A percentile compares a stretch with the other conserved stretches of the same genome.
Evolutionary conservation across 2,113 vertebrate genomes (phyloP).

Genomic region (Cottus gobio): DNA sequence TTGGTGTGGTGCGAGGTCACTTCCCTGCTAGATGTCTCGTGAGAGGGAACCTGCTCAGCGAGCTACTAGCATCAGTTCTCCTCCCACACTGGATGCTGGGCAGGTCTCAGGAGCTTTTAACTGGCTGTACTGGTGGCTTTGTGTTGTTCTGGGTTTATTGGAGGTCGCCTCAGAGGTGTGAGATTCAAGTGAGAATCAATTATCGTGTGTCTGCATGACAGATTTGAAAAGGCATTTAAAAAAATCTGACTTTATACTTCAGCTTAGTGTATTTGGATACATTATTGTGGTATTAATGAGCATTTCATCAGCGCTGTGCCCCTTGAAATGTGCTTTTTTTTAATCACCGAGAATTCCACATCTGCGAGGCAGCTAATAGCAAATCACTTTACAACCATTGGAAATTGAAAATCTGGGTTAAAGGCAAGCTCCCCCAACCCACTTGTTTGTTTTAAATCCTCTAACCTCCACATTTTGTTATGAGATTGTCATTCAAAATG

Average conservation of each 20-base stretch:
- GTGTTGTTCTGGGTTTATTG: conserved; percentile 2
- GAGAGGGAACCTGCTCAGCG: conserved; percentile 30
- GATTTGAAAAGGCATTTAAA: neutral
- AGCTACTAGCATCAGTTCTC: conserved; percentile 25
- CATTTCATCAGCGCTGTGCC: neutral
- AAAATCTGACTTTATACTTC: neutral
- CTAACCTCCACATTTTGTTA: conserved; percentile 36
- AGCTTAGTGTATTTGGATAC: neutral
- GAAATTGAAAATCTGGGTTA: conserved; percentile 32
- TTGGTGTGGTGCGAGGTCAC: conserved; percentile 39
- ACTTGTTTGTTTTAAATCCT: conserved; percentile 38
- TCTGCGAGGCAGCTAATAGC: conserved; percentile 11
- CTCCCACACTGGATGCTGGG: conserved; percentile 30
- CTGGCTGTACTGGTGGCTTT: neutral
- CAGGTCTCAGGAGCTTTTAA: neutral
- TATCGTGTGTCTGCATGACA: neutral
- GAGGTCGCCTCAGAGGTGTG: conserved; percentile 9
- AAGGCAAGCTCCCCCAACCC: conserved; percentile 8
- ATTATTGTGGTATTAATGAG: neutral
- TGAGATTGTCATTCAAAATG: conserved; percentile 39
- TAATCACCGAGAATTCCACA: neutral
- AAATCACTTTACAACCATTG: conserved; percentile 27
- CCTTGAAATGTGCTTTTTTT: neutral
- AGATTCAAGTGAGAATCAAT: neutral
- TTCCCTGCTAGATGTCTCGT: conserved; percentile 23